Evolutionary conservation across 2,888 invertebrate genomes (phyloP), one percentile per base, ranked within the genome.

Genomic region (Caenorhabditis macrosperma): DNA sequence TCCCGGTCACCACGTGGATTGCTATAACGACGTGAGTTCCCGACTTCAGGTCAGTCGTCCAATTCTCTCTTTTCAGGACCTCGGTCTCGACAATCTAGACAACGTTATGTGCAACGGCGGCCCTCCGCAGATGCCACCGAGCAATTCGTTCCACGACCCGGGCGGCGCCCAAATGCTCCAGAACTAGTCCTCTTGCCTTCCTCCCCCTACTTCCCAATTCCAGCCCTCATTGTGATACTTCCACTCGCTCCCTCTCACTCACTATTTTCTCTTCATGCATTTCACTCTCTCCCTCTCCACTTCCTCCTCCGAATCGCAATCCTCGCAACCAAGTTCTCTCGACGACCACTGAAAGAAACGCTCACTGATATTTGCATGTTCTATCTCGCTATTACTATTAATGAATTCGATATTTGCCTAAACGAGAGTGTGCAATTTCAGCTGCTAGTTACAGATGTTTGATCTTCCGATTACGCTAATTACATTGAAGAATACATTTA

Each of bases 1-100:
- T 10, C 81, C 82, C 7, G 85, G 82, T 17, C 81, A 80, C 30
- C 82, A 81, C 48, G 63, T 82, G n/a, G 85, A 85, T 41, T 84
- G 84, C 64, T 85, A 79, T 52, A 83, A 83, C 63, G 83, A 84
- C 60, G 57, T 82, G 59, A 64, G 30, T 54, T 44, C 3, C 9
- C 17, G n/a, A n/a, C 38, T 38, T 33, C 20, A 2, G 20, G 24
- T 10, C 22, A 22, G 2, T 7, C n/a, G 6, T 26, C 7, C 6
- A 26, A 50, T 15, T 33, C 12, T 4, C 22, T 3, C 2, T 12
- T 41, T 41, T 6, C 54, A 71, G 71, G 71, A 71, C 24, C 41
- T 71, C n/a, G 61, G 71, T 24, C 55, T 71, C 22, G 71, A 71
- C 12, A 26, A 41, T 1, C 54, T 71, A 9, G 71, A 61, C 35